phyloP scores from a whole-genome alignment of 2,113 vertebrate genomes.

The Plecotus auritus region DNA sequence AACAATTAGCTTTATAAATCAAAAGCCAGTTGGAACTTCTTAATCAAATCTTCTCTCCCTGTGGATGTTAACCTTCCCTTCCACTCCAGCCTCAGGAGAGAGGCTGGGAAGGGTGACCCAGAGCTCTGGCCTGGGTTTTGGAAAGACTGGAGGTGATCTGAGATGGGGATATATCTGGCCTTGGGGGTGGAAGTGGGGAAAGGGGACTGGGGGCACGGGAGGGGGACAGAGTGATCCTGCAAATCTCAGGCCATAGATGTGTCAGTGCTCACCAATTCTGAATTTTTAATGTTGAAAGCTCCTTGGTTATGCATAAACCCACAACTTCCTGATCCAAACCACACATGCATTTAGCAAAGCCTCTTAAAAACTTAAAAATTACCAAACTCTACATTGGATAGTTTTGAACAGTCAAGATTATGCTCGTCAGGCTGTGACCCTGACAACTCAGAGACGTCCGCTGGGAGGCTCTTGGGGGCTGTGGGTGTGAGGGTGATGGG shows the following conservation, averaged over 20 bases:
- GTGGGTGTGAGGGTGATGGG: neutral
- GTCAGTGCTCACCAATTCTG: conserved; percentile 31
- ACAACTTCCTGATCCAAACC: conserved; percentile 70
- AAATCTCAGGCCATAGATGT: conserved; percentile 35
- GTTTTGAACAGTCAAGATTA: neutral
- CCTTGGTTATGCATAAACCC: conserved; percentile 54
- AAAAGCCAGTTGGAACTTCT: neutral
- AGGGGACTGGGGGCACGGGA: neutral
- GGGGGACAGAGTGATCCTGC: neutral
- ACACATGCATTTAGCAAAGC: conserved; percentile 61
- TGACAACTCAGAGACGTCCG: neutral
- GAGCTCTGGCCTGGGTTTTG: neutral
- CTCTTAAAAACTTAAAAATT: conserved; percentile 18
- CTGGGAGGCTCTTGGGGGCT: neutral
- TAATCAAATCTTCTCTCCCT: neutral
- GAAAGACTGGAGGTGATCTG: neutral
- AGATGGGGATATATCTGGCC: neutral
- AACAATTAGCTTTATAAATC: neutral
- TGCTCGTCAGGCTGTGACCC: neutral
- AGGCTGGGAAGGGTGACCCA: neutral
- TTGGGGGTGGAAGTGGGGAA: neutral
- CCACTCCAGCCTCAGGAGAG: neutral
- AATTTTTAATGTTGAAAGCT: conserved; percentile 74
- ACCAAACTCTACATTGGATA: neutral
- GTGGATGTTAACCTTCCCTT: neutral